These are phyloP conservation scores for Emys orbicularis DNA, from an alignment of 2,797 vertebrate species.

Conservation along the genomic window DNA sequence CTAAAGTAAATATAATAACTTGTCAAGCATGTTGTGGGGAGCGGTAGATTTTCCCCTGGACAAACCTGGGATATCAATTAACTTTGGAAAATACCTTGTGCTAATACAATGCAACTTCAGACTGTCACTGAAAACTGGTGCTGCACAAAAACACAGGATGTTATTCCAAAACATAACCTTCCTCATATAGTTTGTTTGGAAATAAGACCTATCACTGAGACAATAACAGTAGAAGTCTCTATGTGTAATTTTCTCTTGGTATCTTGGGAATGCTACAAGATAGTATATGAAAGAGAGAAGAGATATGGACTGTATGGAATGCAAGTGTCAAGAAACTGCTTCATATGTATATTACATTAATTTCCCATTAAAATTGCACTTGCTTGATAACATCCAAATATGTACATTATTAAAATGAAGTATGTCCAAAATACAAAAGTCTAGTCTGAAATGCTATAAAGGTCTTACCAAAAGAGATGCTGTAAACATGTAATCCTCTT, in stretches of 20 bases:
- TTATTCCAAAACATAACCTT: slow-evolving; percentile 97
- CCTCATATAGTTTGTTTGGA: slow-evolving; percentile 88
- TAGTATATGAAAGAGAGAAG: slow-evolving; percentile 64
- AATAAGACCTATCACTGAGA: slow-evolving; percentile 90
- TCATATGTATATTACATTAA: slow-evolving; percentile 62
- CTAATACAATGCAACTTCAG: slow-evolving; percentile 85
- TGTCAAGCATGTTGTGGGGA: slow-evolving; percentile 91
- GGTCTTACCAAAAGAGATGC: slow-evolving; percentile 12
- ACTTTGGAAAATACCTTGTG: slow-evolving; percentile 85
- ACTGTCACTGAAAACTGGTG: slow-evolving; percentile 90
- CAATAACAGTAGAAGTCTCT: slow-evolving; percentile 76
- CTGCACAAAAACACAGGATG: slow-evolving; percentile 93
- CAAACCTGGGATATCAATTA: slow-evolving; percentile 99
- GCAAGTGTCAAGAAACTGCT: slow-evolving; percentile 14
- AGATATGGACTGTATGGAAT: slow-evolving; percentile 14
- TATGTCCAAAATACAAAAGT: slow-evolving; percentile 28
- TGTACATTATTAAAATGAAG: slow-evolving; percentile 40
- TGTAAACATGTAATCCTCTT: neutral
- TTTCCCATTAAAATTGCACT: slow-evolving; percentile 38
- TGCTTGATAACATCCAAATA: slow-evolving; percentile 28
- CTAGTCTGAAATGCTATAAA: slow-evolving; percentile 31
- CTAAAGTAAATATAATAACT: slow-evolving; percentile 94
- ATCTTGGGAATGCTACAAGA: slow-evolving; percentile 72
- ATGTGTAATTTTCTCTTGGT: slow-evolving; percentile 73
- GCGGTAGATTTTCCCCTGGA: slow-evolving; percentile 93